phyloP scores from a whole-genome alignment of 2,797 vertebrate genomes.

The Mormyrops attenuatus region DNA sequence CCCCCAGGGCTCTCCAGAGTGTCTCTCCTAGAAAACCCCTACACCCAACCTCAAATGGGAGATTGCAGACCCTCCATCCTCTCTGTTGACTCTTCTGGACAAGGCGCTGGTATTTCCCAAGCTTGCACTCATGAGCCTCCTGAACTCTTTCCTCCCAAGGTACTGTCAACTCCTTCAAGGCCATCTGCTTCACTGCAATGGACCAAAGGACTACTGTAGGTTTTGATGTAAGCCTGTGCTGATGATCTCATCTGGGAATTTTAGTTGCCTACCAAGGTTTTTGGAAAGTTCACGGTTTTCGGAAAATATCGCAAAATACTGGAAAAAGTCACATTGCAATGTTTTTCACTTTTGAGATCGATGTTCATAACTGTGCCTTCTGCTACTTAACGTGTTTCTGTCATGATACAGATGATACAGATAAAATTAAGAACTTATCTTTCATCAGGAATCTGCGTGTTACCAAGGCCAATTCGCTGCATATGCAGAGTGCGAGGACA shows the following conservation, averaged over 20 bases:
- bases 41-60: not conserved
- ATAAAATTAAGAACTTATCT: not conserved
- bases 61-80: not conserved
- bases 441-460: not conserved
- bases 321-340: not conserved
- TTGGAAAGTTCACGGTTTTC: not conserved
- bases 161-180: not conserved
- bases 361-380: not conserved
- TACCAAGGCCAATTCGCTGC: not conserved
- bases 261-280: not conserved
- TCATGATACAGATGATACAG: not conserved
- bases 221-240: not conserved
- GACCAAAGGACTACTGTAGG: not conserved
- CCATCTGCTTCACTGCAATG: not conserved
- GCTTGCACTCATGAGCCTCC: not conserved
- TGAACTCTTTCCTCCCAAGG: not conserved
- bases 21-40: not conserved
- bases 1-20: not conserved
- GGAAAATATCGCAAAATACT: not conserved
- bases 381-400: not conserved
- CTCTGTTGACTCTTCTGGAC: not conserved
- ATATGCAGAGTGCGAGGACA: not conserved
- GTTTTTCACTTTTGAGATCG: not conserved
- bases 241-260: not conserved
- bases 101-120: not conserved